Percentiles rank a stretch among this genome's conserved stretches.
phyloP scores from a whole-genome alignment of 2,888 invertebrate species.

The Melanotus villosus region DNA sequence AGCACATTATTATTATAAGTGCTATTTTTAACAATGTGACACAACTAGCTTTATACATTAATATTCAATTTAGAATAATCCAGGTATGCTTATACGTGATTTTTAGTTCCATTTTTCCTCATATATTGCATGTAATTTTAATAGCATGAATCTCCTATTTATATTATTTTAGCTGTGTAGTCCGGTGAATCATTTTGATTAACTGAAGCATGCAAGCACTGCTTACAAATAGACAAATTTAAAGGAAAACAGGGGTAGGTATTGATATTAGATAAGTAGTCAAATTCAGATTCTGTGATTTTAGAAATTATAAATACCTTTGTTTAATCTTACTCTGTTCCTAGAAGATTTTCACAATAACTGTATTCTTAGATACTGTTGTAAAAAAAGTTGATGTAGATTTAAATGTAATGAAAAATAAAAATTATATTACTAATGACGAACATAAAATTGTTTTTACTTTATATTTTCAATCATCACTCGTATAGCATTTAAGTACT shows the following conservation, averaged over 20 bases:
- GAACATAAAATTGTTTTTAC: too few relatives aligned
- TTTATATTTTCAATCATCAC: too few relatives aligned
- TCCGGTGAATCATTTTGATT: background rate
- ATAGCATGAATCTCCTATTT: background rate
- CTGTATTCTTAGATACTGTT: background rate
- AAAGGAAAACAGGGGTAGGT: conserved; percentile 1
- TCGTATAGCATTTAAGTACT: too few relatives aligned
- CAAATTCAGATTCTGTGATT: conserved; percentile 28
- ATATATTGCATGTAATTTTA: too few relatives aligned
- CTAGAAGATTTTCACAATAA: conserved; percentile 6
- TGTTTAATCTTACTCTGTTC: background rate
- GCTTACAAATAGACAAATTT: background rate
- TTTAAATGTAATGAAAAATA: background rate
- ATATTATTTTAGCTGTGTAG: background rate
- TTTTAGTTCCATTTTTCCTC: too few relatives aligned
- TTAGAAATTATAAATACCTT: conserved; percentile 16
- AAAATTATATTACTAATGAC: too few relatives aligned
- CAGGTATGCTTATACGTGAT: too few relatives aligned
- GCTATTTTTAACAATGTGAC: too few relatives aligned
- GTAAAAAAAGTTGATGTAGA: background rate
- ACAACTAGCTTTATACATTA: too few relatives aligned
- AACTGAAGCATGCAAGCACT: background rate
- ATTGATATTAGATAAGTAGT: conserved; percentile 7
- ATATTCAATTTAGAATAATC: too few relatives aligned
- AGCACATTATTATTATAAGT: too few relatives aligned